Percentiles rank a stretch among this genome's conserved stretches.
Conservation (phyloP, 2,888 invertebrate genomes). For the Caenorhabditis sulstoni region DNA sequence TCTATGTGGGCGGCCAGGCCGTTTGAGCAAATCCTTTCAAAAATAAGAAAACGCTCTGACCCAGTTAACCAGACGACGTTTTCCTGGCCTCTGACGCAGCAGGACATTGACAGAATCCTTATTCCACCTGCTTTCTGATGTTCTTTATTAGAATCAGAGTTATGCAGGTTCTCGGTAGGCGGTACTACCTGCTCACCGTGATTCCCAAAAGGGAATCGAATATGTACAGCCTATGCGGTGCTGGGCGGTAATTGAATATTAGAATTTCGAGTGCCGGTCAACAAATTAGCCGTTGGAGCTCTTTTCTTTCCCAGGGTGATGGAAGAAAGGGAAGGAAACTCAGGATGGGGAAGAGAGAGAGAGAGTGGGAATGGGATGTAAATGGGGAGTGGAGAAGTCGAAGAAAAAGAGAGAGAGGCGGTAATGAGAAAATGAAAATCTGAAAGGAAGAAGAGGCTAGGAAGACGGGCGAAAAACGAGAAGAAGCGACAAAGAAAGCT, state of each 20-base stretch:
- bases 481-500: slow-evolving; percentile 20
- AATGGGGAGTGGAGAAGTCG: not conserved
- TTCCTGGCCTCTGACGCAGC: too few relatives aligned
- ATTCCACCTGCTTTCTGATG: too few relatives aligned
- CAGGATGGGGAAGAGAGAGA: slow-evolving; percentile 1
- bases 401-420: slow-evolving; percentile 32
- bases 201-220: too few relatives aligned
- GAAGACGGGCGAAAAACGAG: slow-evolving; percentile 23
- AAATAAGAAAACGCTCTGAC: too few relatives aligned
- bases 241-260: slow-evolving; percentile 26
- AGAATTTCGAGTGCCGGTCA: slow-evolving; percentile 4
- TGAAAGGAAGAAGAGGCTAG: slow-evolving; percentile 15
- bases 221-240: not conserved
- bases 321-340: not conserved
- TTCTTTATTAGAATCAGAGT: too few relatives aligned
- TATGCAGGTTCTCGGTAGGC: too few relatives aligned
- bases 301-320: not conserved
- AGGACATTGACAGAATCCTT: too few relatives aligned
- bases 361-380: slow-evolving; percentile 16
- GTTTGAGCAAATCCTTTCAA: too few relatives aligned
- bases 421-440: slow-evolving; percentile 58
- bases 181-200: too few relatives aligned
- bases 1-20: too few relatives aligned
- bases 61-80: too few relatives aligned
- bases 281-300: slow-evolving; percentile 13